Percentiles rank a stretch among this genome's conserved stretches.
Evolutionary conservation across 2,113 vertebrate species (phyloP).

Genomic region (Crotalus viridis): DNA sequence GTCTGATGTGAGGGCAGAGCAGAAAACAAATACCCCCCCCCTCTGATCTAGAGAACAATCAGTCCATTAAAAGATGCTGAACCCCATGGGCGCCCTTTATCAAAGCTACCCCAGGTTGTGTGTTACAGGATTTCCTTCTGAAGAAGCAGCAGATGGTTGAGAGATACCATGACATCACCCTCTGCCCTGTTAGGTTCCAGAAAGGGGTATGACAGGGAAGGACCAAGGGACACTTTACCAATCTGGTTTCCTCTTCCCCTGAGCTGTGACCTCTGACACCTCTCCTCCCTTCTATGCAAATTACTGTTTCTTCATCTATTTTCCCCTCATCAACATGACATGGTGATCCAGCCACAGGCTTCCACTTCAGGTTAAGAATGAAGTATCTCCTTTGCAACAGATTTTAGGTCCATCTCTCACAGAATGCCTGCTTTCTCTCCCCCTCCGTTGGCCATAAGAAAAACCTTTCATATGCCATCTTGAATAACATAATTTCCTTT

Average conservation of each 20-base stretch:
- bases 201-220: neutral
- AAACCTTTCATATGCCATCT: neutral
- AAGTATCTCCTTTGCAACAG: neutral
- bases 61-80: neutral
- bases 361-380: neutral
- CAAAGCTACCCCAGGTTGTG: neutral
- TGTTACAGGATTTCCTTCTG: neutral
- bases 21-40: neutral
- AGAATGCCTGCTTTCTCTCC: neutral
- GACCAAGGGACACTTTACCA: constrained; percentile 24
- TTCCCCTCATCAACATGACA: constrained; percentile 20
- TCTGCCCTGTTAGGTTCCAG: neutral
- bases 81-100: neutral
- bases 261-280: constrained; percentile 6
- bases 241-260: constrained; percentile 7
- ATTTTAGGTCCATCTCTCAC: neutral
- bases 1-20: neutral
- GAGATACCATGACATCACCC: constrained; percentile 17
- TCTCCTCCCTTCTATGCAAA: constrained; percentile 10
- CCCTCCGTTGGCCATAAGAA: neutral
- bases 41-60: neutral
- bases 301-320: constrained; percentile 14
- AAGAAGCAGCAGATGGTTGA: constrained; percentile 20
- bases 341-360: neutral
- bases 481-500: neutral